Base-by-base conservation (phyloP, 2,888 invertebrate species). In the Halictus quadricinctus region DNA sequence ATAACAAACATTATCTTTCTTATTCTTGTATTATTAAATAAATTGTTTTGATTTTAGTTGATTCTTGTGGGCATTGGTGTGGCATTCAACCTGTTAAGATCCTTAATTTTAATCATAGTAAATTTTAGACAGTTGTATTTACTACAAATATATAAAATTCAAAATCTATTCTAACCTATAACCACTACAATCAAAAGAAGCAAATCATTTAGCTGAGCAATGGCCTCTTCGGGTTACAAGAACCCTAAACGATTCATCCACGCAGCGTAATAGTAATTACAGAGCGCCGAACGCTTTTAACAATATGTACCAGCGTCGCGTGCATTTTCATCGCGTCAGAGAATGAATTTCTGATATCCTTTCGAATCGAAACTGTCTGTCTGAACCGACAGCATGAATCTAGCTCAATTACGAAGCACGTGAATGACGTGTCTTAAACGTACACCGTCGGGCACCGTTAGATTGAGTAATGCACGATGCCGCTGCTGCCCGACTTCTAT, bases 381-480 rank as follows among this genome's bases (percentile, higher is more conserved):
- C 79, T 36, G 58, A 60, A n/a, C 46, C 60, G 66, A 43, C 64
- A 13, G 41, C 77, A 50, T 79, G 84, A 76, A 81, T 81, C 72
- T 79, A 75, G 69, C 77, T 78, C 85, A 77, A 80, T 83, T 83
- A 80, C 74, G 46, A 36, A 25, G 58, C 72, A 43, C 70, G 73
- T 48, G 79, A 76, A 43, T 69, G 72, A 79, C 76, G 58, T 43
- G 76, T 76, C 81, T 73, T 83, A 66, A 83, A 80, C 81, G 70
- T 75, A 48, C 54, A 48, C 72, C 79, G 64, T 80, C 80, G 66
- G 77, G 70, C 75, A 83, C 80, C 48, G 79, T 77, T 89, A 83
- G 80, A 87, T 88, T 82, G 81, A 87, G 87, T 87, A 88, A 88
- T 87, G 79, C 73, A 76, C 77, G 72, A 82, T 84, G 79, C 69